phyloP scores from a whole-genome alignment of 2,888 invertebrate species.

The Drosophila lutescens region DNA sequence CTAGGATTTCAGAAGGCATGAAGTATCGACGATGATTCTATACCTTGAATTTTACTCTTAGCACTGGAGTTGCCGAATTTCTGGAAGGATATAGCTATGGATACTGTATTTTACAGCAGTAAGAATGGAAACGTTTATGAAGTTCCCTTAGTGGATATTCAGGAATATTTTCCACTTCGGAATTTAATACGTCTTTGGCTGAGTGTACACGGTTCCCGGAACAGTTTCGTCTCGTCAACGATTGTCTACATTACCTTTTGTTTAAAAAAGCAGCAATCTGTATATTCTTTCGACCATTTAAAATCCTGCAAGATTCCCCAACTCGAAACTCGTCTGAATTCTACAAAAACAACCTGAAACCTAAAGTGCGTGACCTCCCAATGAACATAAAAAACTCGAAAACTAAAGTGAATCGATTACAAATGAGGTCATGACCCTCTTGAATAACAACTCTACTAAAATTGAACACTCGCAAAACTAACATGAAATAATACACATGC shows the following conservation, averaged over 20 bases:
- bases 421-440: background rate
- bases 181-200: background rate
- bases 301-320: background rate
- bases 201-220: background rate
- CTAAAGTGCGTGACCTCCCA: constrained; percentile 4
- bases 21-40: background rate
- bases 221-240: background rate
- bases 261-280: constrained; percentile 1
- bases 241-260: background rate
- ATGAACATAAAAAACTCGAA: constrained; percentile 3
- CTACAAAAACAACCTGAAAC: background rate
- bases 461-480: constrained; percentile 19
- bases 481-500: constrained; percentile 25
- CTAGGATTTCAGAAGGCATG: background rate
- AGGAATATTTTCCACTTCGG: background rate
- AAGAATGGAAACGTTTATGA: background rate
- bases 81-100: background rate
- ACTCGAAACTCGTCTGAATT: background rate
- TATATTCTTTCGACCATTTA: constrained; percentile 8
- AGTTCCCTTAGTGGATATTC: background rate
- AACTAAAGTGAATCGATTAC: constrained; percentile 3
- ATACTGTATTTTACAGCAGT: background rate
- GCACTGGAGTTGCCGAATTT: background rate
- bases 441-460: constrained; percentile 17
- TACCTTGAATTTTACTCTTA: background rate